phyloP scores from a whole-genome alignment of 2,113 vertebrate species.

The Jaculus jaculus region DNA sequence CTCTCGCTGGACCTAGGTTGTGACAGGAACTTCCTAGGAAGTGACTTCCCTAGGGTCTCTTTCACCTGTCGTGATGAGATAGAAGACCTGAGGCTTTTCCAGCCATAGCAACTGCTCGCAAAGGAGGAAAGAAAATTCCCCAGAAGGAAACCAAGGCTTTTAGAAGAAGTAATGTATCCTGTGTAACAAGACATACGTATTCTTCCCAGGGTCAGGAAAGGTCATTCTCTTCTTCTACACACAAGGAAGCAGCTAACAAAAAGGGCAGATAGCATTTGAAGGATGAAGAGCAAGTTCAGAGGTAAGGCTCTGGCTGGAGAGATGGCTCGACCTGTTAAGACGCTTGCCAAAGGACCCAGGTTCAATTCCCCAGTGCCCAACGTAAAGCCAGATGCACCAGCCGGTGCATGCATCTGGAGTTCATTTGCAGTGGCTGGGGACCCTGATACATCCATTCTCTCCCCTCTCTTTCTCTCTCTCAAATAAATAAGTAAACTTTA shows the following conservation, averaged over 20 bases:
- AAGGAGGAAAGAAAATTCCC: neutral
- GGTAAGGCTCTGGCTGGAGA: no score
- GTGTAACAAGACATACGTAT: neutral
- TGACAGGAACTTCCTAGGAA: neutral
- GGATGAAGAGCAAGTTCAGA: neutral
- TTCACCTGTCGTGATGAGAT: neutral
- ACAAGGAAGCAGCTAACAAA: neutral
- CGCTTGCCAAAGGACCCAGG: no score
- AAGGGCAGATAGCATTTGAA: neutral
- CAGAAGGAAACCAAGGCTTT: neutral
- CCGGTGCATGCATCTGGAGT: no score
- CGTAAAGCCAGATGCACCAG: no score
- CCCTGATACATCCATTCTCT: no score
- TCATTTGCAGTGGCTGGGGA: no score
- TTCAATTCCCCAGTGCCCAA: no score
- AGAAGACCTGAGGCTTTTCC: neutral
- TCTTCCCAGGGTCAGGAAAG: neutral
- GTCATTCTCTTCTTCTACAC: neutral
- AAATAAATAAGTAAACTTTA: no score
- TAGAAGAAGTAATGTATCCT: neutral
- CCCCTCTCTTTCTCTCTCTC: no score
- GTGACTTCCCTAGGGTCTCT: neutral
- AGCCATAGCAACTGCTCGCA: neutral
- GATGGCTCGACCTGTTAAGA: no score
- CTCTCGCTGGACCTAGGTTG: neutral